phyloP scores from a whole-genome alignment of 2,888 invertebrate genomes.

The Thymelicus sylvestris region DNA sequence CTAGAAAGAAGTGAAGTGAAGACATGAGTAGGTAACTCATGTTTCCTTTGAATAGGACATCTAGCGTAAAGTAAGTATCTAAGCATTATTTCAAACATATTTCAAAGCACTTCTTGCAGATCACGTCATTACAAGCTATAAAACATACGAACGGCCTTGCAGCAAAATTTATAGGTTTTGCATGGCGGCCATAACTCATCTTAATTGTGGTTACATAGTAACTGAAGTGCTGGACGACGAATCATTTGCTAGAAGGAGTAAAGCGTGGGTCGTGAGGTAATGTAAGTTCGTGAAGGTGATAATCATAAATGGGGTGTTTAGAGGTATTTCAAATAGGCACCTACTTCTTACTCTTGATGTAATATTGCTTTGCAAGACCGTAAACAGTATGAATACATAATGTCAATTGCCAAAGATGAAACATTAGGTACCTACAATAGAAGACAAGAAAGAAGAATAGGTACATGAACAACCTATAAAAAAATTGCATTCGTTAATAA shows the following conservation, averaged over 20 bases:
- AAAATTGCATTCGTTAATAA: too few relatives aligned
- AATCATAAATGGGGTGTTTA: background rate
- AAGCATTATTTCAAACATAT: background rate
- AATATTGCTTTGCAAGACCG: background rate
- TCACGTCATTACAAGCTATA: conserved; percentile 18
- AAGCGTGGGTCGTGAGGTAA: background rate
- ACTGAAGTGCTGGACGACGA: conserved; percentile 23
- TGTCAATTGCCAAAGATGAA: too few relatives aligned
- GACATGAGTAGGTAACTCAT: too few relatives aligned
- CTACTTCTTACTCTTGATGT: too few relatives aligned
- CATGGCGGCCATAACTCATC: conserved; percentile 51
- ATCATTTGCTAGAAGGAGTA: conserved; percentile 12
- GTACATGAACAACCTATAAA: too few relatives aligned
- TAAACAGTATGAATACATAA: background rate
- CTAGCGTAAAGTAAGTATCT: too few relatives aligned
- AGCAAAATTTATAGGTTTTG: conserved; percentile 46
- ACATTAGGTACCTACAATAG: too few relatives aligned
- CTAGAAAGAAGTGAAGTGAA: too few relatives aligned
- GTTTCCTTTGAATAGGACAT: too few relatives aligned
- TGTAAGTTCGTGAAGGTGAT: background rate
- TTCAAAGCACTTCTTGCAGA: conserved; percentile 16
- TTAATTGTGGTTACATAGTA: conserved; percentile 56
- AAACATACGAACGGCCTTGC: conserved; percentile 21
- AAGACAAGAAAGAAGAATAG: too few relatives aligned
- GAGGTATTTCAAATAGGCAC: too few relatives aligned